These are phyloP conservation scores for Enteromius unitaeniatus DNA, from an alignment of 2,797 vertebrate species.

Conservation along the genomic window DNA sequence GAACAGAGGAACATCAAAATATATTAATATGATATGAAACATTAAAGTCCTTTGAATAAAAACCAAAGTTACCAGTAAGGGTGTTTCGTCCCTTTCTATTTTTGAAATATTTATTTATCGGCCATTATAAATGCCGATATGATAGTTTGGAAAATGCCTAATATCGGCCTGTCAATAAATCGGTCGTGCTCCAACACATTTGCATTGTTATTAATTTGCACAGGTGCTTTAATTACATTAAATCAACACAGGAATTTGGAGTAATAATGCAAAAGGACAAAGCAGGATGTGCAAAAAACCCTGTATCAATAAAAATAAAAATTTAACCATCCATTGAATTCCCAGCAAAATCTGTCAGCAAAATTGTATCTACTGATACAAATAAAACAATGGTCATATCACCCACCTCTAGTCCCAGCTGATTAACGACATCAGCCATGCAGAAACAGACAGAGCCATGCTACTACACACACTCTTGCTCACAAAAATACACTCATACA, in stretches of 20 bases:
- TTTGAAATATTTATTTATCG: no score
- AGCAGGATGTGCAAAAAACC: not conserved
- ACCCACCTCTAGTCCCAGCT: constrained; percentile 31
- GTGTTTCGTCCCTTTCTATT: no score
- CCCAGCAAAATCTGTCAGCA: no score
- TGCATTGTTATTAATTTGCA: not conserved
- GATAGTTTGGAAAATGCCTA: no score
- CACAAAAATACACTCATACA: constrained; percentile 34
- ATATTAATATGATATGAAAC: no score
- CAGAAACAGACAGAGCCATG: constrained; percentile 55
- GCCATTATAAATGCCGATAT: no score
- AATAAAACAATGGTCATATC: not conserved
- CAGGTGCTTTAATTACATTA: not conserved
- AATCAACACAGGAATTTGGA: not conserved
- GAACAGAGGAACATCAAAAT: no score
- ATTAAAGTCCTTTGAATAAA: no score
- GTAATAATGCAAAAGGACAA: not conserved
- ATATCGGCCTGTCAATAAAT: no score
- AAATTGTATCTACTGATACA: not conserved
- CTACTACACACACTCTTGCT: constrained; percentile 41
- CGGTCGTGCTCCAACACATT: not conserved
- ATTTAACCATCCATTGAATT: not conserved
- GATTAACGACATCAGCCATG: constrained; percentile 48
- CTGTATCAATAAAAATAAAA: no score
- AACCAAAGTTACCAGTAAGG: no score